Conservation (phyloP, 1,140 invertebrate genomes). For the Dysdera silvatica region DNA sequence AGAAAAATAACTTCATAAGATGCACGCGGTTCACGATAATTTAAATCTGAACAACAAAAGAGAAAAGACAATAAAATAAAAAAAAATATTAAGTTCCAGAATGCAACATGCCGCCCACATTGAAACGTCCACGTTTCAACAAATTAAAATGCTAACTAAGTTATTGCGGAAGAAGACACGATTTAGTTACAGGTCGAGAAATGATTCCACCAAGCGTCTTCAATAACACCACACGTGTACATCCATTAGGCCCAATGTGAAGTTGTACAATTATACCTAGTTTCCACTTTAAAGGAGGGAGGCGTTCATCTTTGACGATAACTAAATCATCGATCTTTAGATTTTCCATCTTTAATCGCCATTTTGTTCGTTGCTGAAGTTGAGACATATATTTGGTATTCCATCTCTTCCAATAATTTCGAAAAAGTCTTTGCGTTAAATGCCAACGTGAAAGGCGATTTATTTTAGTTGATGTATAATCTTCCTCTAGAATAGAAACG, state of each 20-base stretch:
- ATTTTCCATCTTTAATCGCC: background rate
- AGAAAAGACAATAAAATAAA: too few relatives aligned
- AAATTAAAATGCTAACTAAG: too few relatives aligned
- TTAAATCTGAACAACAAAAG: too few relatives aligned
- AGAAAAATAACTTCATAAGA: too few relatives aligned
- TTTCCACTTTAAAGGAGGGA: background rate
- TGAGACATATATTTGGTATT: conserved; percentile 1
- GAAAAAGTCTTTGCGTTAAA: background rate
- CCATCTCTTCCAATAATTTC: conserved; percentile 19
- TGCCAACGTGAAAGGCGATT: conserved; percentile 9
- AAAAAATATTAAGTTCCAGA: too few relatives aligned
- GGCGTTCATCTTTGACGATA: background rate
- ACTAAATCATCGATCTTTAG: conserved; percentile 4
- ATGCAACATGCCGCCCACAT: too few relatives aligned
- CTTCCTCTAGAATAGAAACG: background rate
- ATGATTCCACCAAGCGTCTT: background rate
- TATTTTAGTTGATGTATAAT: background rate
- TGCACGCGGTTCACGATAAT: too few relatives aligned
- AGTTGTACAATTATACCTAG: background rate
- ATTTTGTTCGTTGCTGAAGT: conserved; percentile 24
- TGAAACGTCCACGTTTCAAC: too few relatives aligned
- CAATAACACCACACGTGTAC: background rate
- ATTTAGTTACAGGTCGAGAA: background rate
- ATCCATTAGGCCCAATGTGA: background rate
- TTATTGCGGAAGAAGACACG: conserved; percentile 18